Evolutionary conservation across 2,888 invertebrate species (phyloP).

Genomic region (Julus scanicus): DNA sequence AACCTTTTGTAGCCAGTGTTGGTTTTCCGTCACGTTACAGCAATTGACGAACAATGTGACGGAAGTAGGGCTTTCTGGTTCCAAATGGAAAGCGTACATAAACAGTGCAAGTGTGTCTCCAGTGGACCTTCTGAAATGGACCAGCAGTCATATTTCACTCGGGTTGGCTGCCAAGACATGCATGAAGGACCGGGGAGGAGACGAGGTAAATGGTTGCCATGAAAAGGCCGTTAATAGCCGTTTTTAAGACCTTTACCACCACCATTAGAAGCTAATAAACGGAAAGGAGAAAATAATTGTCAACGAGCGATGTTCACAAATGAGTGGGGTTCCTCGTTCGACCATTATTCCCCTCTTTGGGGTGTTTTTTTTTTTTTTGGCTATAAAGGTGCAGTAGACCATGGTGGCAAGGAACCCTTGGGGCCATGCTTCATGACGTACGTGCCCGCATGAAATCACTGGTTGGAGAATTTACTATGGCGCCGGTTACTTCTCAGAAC

Average conservation of each 20-base stretch:
- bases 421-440: constrained; percentile 22
- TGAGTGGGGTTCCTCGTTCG: constrained; percentile 18
- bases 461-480: not conserved
- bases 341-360: constrained; percentile 9
- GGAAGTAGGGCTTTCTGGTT: not conserved
- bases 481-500: not conserved
- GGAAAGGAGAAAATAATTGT: constrained; percentile 49
- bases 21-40: constrained; percentile 31
- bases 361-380: constrained; percentile 15
- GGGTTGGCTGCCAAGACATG: constrained; percentile 43
- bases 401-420: constrained; percentile 30
- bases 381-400: constrained; percentile 30
- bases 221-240: constrained; percentile 50
- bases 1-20: not conserved
- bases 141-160: constrained; percentile 48
- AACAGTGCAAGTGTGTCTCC: constrained; percentile 6
- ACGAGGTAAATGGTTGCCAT: constrained; percentile 37
- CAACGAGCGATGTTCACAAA: constrained; percentile 42
- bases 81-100: constrained; percentile 24
- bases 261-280: constrained; percentile 51
- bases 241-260: constrained; percentile 51
- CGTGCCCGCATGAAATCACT: not conserved
- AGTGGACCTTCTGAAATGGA: constrained; percentile 34
- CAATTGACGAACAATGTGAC: constrained; percentile 4
- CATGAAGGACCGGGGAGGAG: constrained; percentile 49